Evolutionary conservation across 23 tunicate genomes (phyloP).

Genomic region (Trididemnum clinides): DNA sequence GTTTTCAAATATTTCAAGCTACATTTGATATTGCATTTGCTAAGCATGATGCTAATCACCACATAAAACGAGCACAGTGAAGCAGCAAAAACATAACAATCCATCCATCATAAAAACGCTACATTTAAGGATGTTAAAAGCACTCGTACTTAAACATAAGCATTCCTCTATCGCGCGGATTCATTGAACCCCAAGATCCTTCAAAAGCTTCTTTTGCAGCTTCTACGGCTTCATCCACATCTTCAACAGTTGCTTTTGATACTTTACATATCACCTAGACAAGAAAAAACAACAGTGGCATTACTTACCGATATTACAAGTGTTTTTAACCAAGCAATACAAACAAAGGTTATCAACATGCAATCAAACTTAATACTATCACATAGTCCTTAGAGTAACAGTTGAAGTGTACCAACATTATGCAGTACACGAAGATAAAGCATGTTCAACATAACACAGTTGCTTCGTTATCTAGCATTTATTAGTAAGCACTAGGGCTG

Average conservation of each 20-base stretch:
- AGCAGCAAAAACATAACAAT: too few relatives aligned
- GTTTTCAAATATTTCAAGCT: not conserved
- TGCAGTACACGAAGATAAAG: too few relatives aligned
- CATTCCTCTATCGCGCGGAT: conserved; percentile 84
- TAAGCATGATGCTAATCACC: not conserved
- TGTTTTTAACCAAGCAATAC: not conserved
- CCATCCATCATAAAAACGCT: too few relatives aligned
- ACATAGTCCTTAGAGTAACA: too few relatives aligned
- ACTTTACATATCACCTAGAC: conserved; percentile 90
- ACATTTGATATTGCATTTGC: not conserved
- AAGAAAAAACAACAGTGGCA: too few relatives aligned
- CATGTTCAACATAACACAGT: too few relatives aligned
- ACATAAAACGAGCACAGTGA: not conserved
- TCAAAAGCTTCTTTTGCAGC: conserved; percentile 97
- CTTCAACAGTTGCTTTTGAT: conserved; percentile 94
- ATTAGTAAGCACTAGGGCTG: too few relatives aligned
- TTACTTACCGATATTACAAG: not conserved
- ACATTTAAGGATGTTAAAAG: too few relatives aligned
- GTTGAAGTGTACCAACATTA: too few relatives aligned
- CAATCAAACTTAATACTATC: too few relatives aligned
- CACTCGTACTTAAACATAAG: conserved; percentile 91
- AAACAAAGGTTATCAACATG: not conserved
- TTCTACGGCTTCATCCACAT: conserved; percentile 94
- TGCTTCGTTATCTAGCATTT: too few relatives aligned
- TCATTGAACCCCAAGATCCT: conserved; percentile 83